Base-by-base conservation (phyloP, 2,113 vertebrate species). In the Helogale parvula region DNA sequence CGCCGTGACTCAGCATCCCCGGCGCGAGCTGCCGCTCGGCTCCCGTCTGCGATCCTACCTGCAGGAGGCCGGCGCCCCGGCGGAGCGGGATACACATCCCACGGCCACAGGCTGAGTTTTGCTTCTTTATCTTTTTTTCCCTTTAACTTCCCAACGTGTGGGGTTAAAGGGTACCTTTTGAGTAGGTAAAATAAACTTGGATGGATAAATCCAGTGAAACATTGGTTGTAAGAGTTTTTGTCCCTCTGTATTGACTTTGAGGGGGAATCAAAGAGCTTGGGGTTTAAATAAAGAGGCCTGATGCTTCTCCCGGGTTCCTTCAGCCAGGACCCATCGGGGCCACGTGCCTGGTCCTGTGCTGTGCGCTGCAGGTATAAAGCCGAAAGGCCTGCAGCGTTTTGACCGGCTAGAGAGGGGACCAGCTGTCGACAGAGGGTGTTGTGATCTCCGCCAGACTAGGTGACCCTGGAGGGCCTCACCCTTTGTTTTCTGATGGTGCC, bases 371-470 rank as follows among this genome's bases (percentile, higher is more conserved):
- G 17, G 11, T 12, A 68, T 1, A 33, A 79, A 69, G 66, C 35
- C 5, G 23, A 41, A 35, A 33, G 25, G 65, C 41, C 72, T 47
- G 12, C 66, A 12, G 38, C 33, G 50, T 5, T 47, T 9, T 35
- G 45, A 1, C 21, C 35, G 31, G 45, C 77, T 27, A 16, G 33
- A 1, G 47, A 17, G 3, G 35, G 27, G 69, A 14, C 4, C 23
- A 60, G 50, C 35, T 50, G 29, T n/a, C 13, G 2, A 12, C 3
- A 80, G 41, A 10, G 17, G 1, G 10, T 13, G 1, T 15, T 41
- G 27, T 3, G 2, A 23, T 21, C 1, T 23, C 6, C 33, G 2
- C 3, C 5, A 38, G 60, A 47, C 41, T 7, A 3, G 4, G 9
- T 7, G 15, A 47, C n/a, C 85, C 80, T 33, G 0, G 1, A 11